Percentiles rank a stretch among this genome's conserved stretches.
These are phyloP conservation scores for Isichthys henryi DNA, from an alignment of 2,113 vertebrate genomes.

Conservation along the genomic window DNA sequence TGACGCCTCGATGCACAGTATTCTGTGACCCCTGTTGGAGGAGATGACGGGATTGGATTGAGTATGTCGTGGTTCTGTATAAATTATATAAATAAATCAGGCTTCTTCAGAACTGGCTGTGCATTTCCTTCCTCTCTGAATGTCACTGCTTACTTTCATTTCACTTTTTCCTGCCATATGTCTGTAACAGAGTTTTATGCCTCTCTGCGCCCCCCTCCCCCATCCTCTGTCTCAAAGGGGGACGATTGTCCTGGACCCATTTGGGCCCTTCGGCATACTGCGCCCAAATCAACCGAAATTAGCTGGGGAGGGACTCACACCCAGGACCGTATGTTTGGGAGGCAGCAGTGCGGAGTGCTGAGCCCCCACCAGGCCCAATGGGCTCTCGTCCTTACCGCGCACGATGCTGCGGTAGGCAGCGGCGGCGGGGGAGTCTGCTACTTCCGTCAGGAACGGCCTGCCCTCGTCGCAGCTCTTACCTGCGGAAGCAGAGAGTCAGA, in stretches of 20 bases:
- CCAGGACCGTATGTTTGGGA: background rate
- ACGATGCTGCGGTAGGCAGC: conserved; percentile 70
- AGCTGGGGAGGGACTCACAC: background rate
- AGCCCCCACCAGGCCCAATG: background rate
- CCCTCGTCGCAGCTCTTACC: conserved; percentile 85
- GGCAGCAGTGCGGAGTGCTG: too few relatives aligned
- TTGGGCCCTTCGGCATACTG: background rate
- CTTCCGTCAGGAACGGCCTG: conserved; percentile 72
- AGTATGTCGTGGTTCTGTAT: background rate
- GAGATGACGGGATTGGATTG: background rate
- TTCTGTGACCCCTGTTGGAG: background rate
- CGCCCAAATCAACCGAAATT: background rate
- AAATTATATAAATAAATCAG: background rate
- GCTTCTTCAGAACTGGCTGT: background rate
- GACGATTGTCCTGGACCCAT: background rate
- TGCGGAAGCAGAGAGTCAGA: conserved; percentile 32
- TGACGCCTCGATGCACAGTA: background rate
- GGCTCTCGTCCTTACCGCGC: conserved; percentile 66
- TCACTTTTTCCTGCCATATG: background rate
- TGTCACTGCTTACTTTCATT: background rate
- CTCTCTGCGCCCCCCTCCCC: background rate
- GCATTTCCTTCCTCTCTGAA: background rate
- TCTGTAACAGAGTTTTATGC: background rate
- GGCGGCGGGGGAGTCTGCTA: conserved; percentile 75
- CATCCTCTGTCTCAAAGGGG: background rate